Evolutionary conservation across 2,113 vertebrate genomes (phyloP).

Genomic region (Apteryx mantelli): DNA sequence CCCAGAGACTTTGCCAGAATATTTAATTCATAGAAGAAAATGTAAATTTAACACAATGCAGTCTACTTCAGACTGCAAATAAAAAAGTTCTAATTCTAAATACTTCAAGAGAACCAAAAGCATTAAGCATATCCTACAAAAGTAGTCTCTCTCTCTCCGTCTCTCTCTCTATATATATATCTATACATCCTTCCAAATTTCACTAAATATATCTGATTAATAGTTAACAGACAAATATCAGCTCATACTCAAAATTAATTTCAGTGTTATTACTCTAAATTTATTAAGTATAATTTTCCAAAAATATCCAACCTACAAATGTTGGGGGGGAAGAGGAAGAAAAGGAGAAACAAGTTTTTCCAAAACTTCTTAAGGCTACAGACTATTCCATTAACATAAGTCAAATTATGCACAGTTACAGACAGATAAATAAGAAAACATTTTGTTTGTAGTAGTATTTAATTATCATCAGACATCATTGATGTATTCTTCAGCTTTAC

Average conservation of each 20-base stretch:
- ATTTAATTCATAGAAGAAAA: constrained; percentile 42
- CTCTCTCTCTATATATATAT: background rate
- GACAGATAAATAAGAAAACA: background rate
- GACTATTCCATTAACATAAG: background rate
- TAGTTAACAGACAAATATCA: constrained; percentile 10
- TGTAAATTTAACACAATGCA: constrained; percentile 5
- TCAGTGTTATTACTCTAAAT: constrained; percentile 30
- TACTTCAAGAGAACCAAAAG: constrained; percentile 21
- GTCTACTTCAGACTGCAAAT: constrained; percentile 47
- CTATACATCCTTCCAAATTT: background rate
- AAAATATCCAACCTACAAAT: constrained; percentile 41
- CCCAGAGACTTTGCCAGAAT: background rate
- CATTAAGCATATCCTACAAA: background rate
- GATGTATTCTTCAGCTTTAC: background rate
- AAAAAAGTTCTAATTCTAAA: constrained; percentile 31
- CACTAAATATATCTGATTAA: constrained; percentile 10
- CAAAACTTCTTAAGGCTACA: constrained; percentile 10
- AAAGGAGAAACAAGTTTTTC: constrained; percentile 21
- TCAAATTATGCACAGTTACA: background rate
- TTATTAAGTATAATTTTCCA: constrained; percentile 42
- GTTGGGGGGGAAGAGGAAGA: background rate
- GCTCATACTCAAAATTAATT: background rate
- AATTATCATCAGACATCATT: background rate
- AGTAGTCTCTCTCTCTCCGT: background rate
- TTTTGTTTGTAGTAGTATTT: too few species aligned